These are phyloP conservation scores for Leucopsar rothschildi DNA, from an alignment of 2,113 vertebrate genomes.

Conservation along the genomic window DNA sequence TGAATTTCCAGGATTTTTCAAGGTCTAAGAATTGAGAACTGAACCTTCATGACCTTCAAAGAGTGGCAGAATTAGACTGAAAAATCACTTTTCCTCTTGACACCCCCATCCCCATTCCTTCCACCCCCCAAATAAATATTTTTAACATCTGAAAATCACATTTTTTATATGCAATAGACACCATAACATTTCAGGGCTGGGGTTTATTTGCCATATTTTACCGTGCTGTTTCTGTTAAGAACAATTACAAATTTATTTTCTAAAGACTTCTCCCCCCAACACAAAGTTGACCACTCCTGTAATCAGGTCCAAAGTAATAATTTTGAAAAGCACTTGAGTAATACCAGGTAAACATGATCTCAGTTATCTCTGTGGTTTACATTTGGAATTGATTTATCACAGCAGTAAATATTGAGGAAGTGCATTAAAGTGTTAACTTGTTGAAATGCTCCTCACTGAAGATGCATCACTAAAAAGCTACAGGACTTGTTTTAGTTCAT, in stretches of 20 bases:
- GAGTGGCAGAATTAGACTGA: neutral
- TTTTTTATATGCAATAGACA: neutral
- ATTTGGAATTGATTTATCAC: neutral
- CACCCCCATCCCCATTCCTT: too few species aligned
- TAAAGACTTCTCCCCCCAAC: neutral
- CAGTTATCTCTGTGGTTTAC: neutral
- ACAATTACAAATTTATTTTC: neutral
- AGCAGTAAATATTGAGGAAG: neutral
- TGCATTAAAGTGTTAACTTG: neutral
- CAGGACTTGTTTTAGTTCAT: neutral
- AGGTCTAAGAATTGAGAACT: neutral
- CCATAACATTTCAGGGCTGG: neutral
- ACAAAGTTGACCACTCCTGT: neutral
- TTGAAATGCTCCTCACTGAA: neutral
- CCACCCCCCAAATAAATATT: neutral
- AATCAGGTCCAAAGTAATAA: neutral
- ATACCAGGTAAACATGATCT: neutral
- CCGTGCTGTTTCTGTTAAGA: neutral
- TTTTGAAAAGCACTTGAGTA: neutral
- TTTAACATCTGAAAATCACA: neutral
- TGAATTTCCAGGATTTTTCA: neutral
- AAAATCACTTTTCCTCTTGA: neutral
- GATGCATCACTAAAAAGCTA: neutral
- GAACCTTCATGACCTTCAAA: neutral
- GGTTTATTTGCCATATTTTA: neutral